These are phyloP conservation scores for Chironex yamaguchii DNA, from an alignment of 30 jellyfish, hydroid and myxozoan species.

Conservation along the genomic window DNA sequence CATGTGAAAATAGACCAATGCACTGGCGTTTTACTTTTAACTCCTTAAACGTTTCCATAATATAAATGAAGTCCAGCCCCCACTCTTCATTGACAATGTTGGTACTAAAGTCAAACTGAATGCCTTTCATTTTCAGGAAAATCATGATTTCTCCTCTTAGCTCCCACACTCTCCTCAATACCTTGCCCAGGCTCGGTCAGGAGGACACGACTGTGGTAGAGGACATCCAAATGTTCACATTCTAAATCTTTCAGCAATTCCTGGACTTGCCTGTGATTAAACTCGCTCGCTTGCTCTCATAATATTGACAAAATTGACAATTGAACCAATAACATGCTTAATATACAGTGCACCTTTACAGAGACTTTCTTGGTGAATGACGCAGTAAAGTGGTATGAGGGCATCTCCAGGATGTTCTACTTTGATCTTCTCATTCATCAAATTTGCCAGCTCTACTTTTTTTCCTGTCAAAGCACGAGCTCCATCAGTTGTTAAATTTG, in stretches of 20 bases:
- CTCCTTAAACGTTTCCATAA: neutral
- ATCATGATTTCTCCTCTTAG: neutral
- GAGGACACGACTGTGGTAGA: neutral
- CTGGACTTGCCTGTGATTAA: neutral
- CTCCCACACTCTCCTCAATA: neutral
- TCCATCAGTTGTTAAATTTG: neutral
- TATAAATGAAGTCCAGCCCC: neutral
- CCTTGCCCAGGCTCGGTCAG: neutral
- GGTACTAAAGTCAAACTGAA: neutral
- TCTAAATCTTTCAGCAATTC: neutral
- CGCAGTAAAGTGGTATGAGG: neutral
- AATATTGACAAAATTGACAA: neutral
- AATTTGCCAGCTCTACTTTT: neutral
- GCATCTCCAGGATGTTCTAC: neutral
- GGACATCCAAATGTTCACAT: neutral
- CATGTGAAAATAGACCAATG: neutral
- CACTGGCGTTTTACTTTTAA: neutral
- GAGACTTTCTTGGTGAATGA: neutral
- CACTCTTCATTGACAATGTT: neutral
- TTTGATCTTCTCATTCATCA: neutral
- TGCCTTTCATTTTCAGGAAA: neutral
- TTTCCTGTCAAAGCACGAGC: neutral
- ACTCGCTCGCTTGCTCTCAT: neutral
- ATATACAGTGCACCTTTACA: neutral
- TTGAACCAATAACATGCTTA: neutral